A percentile compares a stretch with the other conserved stretches of the same genome.
phyloP scores from a whole-genome alignment of 2,888 invertebrate species.

The Malacosoma neustria region DNA sequence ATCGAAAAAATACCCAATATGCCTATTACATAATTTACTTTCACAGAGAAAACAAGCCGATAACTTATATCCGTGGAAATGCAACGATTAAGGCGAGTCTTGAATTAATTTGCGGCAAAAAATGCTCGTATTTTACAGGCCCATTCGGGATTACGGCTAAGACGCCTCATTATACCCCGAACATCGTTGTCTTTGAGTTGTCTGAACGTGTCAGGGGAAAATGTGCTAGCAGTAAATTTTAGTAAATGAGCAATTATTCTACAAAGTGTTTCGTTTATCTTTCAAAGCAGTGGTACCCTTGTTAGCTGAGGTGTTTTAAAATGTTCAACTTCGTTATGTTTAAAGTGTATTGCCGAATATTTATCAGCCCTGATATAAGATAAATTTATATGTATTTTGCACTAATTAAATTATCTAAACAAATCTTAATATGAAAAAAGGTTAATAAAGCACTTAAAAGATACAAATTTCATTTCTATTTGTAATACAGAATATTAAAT shows the following conservation, averaged over 20 bases:
- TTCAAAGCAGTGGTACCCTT: not conserved
- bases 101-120: not conserved
- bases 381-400: too few relatives aligned
- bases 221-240: not conserved
- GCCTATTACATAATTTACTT: not conserved
- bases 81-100: not conserved
- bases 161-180: not conserved
- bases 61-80: constrained; percentile 5
- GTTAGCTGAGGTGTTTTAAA: too few relatives aligned
- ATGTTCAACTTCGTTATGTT: too few relatives aligned
- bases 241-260: not conserved
- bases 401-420: too few relatives aligned
- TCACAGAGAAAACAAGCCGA: not conserved
- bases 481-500: too few relatives aligned
- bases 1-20: not conserved
- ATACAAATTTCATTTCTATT: too few relatives aligned
- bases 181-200: not conserved
- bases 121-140: not conserved
- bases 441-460: too few relatives aligned
- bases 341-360: too few relatives aligned
- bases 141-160: not conserved
- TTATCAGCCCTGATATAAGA: too few relatives aligned
- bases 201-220: not conserved
- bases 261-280: not conserved
- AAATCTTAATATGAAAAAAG: too few relatives aligned